Conservation (phyloP, 1,140 invertebrate species). For the Apis laboriosa region DNA sequence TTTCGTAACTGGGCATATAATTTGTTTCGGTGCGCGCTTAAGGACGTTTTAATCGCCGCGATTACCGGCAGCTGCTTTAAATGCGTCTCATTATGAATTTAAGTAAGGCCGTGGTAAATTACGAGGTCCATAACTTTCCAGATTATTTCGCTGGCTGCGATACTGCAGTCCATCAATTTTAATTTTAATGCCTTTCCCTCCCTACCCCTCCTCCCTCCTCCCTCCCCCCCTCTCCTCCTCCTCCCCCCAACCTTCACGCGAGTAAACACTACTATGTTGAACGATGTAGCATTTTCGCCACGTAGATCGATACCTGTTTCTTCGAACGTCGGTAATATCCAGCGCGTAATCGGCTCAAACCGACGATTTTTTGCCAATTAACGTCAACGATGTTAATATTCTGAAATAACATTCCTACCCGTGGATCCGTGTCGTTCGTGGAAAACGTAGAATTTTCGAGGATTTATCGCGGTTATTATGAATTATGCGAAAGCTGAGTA, state of each 20-base stretch:
- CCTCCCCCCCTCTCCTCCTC: not conserved
- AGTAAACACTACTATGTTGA: not conserved
- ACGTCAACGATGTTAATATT: not conserved
- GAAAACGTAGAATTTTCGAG: not conserved
- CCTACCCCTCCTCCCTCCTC: too few relatives aligned
- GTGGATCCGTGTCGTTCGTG: not conserved
- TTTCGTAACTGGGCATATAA: slow-evolving; percentile 37
- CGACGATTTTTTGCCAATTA: not conserved
- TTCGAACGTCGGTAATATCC: slow-evolving; percentile 16
- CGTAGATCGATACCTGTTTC: slow-evolving; percentile 16
- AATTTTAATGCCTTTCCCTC: slow-evolving; percentile 59
- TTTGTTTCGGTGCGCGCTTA: slow-evolving; percentile 57
- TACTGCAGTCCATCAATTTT: slow-evolving; percentile 65
- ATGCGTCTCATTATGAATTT: slow-evolving; percentile 70
- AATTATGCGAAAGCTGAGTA: not conserved
- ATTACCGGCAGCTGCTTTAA: slow-evolving; percentile 75
- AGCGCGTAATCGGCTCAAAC: not conserved
- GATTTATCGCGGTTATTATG: not conserved
- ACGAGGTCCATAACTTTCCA: slow-evolving; percentile 67
- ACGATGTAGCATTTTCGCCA: slow-evolving; percentile 8
- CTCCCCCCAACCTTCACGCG: not conserved
- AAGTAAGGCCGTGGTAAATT: slow-evolving; percentile 66
- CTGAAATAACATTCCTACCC: not conserved
- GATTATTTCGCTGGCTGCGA: slow-evolving; percentile 59
- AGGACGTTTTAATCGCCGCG: slow-evolving; percentile 70